phyloP scores from a whole-genome alignment of 1,140 invertebrate species.

The Drosophila albomicans region DNA sequence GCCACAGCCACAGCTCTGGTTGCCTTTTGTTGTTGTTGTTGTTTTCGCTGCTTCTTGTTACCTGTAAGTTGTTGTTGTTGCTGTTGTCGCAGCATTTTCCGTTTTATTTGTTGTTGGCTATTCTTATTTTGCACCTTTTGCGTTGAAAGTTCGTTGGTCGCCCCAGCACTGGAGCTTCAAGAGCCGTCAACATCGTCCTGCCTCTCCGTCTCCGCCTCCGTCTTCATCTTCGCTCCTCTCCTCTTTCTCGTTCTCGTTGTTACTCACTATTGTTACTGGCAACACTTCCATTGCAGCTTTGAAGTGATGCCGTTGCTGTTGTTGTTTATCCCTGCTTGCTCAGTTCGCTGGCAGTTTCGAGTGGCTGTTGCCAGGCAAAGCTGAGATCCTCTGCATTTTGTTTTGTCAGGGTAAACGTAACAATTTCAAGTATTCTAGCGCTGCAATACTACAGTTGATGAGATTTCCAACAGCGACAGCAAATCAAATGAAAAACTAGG shows the following conservation, averaged over 20 bases:
- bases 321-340: constrained; percentile 24
- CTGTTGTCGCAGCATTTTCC: constrained; percentile 36
- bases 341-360: constrained; percentile 44
- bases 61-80: constrained; percentile 9
- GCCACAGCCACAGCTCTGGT: constrained; percentile 54
- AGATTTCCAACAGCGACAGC: constrained; percentile 17
- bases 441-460: constrained; percentile 22
- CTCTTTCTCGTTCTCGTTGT: background rate
- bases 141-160: constrained; percentile 38
- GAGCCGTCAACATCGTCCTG: constrained; percentile 28
- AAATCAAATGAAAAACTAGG: constrained; percentile 9
- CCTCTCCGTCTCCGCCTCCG: no score
- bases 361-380: constrained; percentile 27
- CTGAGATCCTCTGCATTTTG: constrained; percentile 32
- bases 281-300: constrained; percentile 21
- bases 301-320: constrained; percentile 12
- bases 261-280: constrained; percentile 34
- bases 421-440: constrained; percentile 37
- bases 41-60: constrained; percentile 29
- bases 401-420: constrained; percentile 30
- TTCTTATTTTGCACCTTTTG: constrained; percentile 57
- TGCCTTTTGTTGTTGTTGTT: constrained; percentile 19
- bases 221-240: no score
- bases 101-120: constrained; percentile 43
- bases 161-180: constrained; percentile 20